Evolutionary conservation across 2,113 vertebrate genomes (phyloP).

Genomic region (Alethe castanea): DNA sequence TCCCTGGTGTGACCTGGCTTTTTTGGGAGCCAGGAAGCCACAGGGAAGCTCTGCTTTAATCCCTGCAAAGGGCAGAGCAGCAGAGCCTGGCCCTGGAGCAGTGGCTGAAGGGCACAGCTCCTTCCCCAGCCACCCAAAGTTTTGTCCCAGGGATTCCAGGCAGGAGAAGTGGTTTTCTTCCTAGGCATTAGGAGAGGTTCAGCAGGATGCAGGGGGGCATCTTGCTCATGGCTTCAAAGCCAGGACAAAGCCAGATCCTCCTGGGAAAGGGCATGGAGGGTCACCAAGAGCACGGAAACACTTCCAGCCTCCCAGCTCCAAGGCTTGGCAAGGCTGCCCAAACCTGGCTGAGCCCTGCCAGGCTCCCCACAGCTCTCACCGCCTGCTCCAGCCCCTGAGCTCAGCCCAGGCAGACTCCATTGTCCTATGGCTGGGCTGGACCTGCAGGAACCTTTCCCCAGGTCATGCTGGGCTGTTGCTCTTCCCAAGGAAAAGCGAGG

Average conservation of each 20-base stretch:
- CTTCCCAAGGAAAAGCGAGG: neutral
- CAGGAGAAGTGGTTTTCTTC: neutral
- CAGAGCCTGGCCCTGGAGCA: fast-evolving
- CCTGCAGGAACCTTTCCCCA: neutral
- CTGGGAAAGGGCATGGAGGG: neutral
- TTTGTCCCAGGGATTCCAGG: neutral
- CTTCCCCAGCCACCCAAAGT: neutral
- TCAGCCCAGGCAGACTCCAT: neutral
- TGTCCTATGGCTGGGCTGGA: neutral
- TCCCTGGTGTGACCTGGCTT: neutral
- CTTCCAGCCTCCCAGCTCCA: neutral
- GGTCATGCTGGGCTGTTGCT: fast-evolving
- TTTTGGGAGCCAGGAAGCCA: neutral
- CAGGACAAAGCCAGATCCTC: neutral
- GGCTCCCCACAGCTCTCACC: fast-evolving
- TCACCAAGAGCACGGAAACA: neutral
- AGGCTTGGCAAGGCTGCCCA: neutral
- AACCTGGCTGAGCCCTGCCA: neutral
- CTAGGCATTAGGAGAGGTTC: fast-evolving
- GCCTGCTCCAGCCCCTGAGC: neutral
- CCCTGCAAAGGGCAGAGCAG: neutral
- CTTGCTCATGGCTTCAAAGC: neutral
- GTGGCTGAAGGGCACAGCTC: neutral
- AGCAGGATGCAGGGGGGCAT: neutral
- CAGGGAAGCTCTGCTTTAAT: neutral